Base-by-base conservation (phyloP, 2,797 vertebrate species). In the Eulemur coronatus region DNA sequence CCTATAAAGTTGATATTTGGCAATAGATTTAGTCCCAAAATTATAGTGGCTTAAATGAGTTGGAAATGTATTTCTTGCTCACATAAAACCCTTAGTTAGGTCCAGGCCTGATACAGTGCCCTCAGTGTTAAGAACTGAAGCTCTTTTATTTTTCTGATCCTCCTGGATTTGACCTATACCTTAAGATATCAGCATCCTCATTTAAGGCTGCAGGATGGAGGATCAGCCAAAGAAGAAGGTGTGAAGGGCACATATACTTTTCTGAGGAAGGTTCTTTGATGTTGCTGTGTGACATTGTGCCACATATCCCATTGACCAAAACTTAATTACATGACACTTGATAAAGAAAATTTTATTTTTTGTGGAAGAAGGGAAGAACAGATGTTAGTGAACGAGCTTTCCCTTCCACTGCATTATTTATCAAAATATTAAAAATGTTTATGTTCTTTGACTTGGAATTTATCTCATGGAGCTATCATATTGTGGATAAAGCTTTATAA, bases 391-490 rank as follows among this genome's bases (percentile, higher is more conserved):
- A 4, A 65, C 33, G n/a, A n/a, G 17, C 59, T 92, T 93, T 95
- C 35, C 30, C 41, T 26, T 93, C 76, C 2, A 46, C 38, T 75
- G 7, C 33, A 65, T 79, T 50, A 55, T 89, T 76, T 48, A 92
- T 52, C 28, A 69, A 72, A 4, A 46, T 57, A 41, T 89, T 89
- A 87, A 50, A 89, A 92, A 72, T 43, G 26, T 91, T 79, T 75
- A 38, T 87, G 18, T 95, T 91, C 5, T 95, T 65, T 65, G 14
- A n/a, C 33, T n/a, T 65, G 33, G 30, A 65, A 65, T 96, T 96
- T 79, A 55, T 78, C 15, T 73, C 91, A 59, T 28, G 65, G n/a
- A 96, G 76, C 24, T 86, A 52, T 20, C 46, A 69, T 73, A 61
- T 55, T 78, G 14, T 63, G 5, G 10, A 28, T 73, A 89, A 79